A percentile compares a stretch with the other conserved stretches of the same genome.
These are phyloP conservation scores for Ciona savignyi DNA, from an alignment of 23 tunicate genomes.

Conservation along the genomic window DNA sequence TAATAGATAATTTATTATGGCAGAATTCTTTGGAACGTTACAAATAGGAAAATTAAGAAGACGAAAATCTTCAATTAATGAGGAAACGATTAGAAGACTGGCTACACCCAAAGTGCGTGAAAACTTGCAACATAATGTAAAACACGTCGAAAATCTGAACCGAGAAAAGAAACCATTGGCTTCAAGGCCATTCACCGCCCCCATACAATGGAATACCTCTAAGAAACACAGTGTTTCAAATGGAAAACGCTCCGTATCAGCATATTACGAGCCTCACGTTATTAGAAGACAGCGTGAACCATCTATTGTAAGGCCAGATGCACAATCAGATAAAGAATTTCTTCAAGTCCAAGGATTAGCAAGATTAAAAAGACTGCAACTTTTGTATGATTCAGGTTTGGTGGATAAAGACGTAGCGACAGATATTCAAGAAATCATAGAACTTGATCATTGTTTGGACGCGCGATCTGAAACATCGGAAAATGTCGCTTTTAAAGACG, in stretches of 20 bases:
- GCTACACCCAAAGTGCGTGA: neutral
- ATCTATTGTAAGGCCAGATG: neutral
- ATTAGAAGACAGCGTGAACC: neutral
- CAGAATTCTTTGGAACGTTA: neutral
- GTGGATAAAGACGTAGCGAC: constrained; percentile 14
- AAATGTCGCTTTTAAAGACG: neutral
- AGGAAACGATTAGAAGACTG: neutral
- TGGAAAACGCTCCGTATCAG: neutral
- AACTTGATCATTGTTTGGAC: constrained; percentile 8
- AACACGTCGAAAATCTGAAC: neutral
- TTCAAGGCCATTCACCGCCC: neutral
- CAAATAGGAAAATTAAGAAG: neutral
- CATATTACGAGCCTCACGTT: constrained; percentile 1
- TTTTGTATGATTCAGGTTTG: constrained; percentile 24
- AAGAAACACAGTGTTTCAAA: neutral
- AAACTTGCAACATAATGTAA: neutral
- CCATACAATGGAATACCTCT: neutral
- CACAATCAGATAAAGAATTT: neutral
- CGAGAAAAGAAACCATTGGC: neutral
- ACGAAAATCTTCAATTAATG: neutral
- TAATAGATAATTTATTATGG: neutral
- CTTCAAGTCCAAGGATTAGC: constrained; percentile 10
- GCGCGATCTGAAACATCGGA: constrained; percentile 1
- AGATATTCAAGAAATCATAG: constrained; percentile 13
- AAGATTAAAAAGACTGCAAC: constrained; percentile 11